Evolutionary conservation across 1,140 invertebrate species (phyloP), one percentile per base, ranked within the genome.

Genomic region (Drosophila mojavensis): DNA sequence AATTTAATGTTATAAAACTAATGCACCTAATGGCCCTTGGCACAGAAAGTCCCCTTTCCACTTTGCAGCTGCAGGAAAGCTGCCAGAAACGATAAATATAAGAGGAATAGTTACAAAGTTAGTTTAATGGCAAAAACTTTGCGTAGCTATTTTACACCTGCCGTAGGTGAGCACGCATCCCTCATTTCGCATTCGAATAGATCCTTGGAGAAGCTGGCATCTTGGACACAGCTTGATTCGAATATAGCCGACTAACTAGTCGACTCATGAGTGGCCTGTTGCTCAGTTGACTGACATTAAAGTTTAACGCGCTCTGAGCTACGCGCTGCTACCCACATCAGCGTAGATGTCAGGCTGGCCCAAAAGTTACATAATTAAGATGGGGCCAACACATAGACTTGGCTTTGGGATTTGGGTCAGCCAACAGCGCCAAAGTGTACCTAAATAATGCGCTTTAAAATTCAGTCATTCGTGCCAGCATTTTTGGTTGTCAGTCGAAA

Each of bases 361-460:
- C 53, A 64, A 81, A 79, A 79, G 76, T 79, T 78, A 77, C 72
- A 83, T 82, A 88, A 85, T 85, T 85, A 85, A 85, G 79, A 88
- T 61, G 64, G 47, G 75, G 70, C 62, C 75, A 88, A 84, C 82
- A 88, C 78, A 79, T 85, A 83, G 71, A 88, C 82, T 88, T 72
- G 54, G 66, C 17, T 17, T 20, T 17, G n/a, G n/a, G 71, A 88
- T 88, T 88, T 72, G 54, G 66, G 82, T 64, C 60, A 48, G 47
- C 62, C 60, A 43, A 7, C n/a, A 17, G 53, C 63, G 17, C 28
- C 20, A 51, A 65, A 65, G 62, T 62, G 51, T 54, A 48, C 45
- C 60, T 50, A 43, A 67, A 62, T 63, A 61, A 58, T 58, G 53
- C 33, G 24, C 64, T 62, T 53, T 61, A 77, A 80, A 86, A 85